These are phyloP conservation scores for Platichthys stellatus DNA, from an alignment of 2,113 vertebrate genomes.

Conservation along the genomic window DNA sequence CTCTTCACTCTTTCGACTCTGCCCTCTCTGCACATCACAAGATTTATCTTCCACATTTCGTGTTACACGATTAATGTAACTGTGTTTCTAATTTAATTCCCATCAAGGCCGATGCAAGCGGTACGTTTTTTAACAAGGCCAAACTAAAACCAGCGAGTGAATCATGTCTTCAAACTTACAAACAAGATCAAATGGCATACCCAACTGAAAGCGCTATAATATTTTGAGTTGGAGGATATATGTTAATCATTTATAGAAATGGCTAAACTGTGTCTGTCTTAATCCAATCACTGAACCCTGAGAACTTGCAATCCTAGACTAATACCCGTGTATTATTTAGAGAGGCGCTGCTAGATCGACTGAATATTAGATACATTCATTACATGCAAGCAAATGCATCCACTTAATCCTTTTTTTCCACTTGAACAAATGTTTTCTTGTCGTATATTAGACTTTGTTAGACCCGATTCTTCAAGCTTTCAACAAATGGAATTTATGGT, in stretches of 20 bases:
- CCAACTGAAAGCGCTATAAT: neutral
- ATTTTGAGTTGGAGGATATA: neutral
- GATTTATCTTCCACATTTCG: neutral
- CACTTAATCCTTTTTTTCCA: neutral
- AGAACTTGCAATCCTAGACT: neutral
- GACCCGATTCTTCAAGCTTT: neutral
- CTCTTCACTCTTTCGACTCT: neutral
- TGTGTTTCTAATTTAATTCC: neutral
- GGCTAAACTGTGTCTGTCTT: constrained; percentile 21
- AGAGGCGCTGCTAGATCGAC: neutral
- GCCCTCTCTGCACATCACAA: neutral
- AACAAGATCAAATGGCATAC: neutral
- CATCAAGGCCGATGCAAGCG: too few species aligned
- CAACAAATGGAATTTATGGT: constrained; percentile 17
- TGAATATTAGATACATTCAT: neutral
- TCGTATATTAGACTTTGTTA: neutral
- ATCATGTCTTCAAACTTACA: neutral
- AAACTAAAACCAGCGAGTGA: neutral
- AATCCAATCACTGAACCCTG: neutral
- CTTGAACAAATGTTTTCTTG: neutral
- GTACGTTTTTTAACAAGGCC: neutral
- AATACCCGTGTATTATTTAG: neutral
- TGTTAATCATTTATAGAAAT: constrained; percentile 43
- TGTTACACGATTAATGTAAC: neutral
- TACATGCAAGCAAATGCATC: neutral